phyloP scores from a whole-genome alignment of 1,140 invertebrate species.

The Drosophila repleta region DNA sequence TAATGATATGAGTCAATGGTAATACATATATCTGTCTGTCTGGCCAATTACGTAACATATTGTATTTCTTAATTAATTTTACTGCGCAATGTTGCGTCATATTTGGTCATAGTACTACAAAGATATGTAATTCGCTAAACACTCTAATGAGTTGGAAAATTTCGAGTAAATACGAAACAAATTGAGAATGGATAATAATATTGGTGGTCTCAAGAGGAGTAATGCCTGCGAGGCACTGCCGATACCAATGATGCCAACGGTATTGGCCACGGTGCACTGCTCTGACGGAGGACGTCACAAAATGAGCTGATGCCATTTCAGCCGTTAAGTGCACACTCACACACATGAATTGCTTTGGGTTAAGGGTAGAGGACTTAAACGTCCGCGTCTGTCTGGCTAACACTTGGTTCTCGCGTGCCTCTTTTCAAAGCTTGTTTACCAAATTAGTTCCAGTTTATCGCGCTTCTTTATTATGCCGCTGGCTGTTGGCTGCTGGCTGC shows the following conservation, averaged over 20 bases:
- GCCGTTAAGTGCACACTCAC: constrained; percentile 67
- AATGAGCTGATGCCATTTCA: constrained; percentile 60
- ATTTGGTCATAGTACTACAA: too few species aligned
- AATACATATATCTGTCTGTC: too few species aligned
- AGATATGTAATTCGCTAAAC: constrained; percentile 1
- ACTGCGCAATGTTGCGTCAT: too few species aligned
- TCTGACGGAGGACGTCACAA: neutral
- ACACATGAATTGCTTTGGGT: constrained; percentile 61
- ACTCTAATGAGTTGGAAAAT: constrained; percentile 19
- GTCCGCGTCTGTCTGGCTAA: constrained; percentile 18
- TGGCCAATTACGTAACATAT: too few species aligned
- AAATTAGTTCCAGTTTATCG: constrained; percentile 77
- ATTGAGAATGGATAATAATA: neutral
- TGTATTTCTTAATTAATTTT: too few species aligned
- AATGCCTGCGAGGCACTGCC: neutral
- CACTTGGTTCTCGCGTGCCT: constrained; percentile 37
- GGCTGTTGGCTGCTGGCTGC: constrained; percentile 1
- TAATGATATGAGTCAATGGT: too few species aligned
- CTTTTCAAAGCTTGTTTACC: constrained; percentile 53
- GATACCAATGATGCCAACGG: too few species aligned
- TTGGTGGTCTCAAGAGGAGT: neutral
- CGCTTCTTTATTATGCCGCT: constrained; percentile 43
- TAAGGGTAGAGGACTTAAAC: constrained; percentile 38
- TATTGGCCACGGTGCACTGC: neutral
- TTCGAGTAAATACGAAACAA: constrained; percentile 7